Evolutionary conservation across 2,797 vertebrate genomes (phyloP).

Genomic region (Limosa lapponica): DNA sequence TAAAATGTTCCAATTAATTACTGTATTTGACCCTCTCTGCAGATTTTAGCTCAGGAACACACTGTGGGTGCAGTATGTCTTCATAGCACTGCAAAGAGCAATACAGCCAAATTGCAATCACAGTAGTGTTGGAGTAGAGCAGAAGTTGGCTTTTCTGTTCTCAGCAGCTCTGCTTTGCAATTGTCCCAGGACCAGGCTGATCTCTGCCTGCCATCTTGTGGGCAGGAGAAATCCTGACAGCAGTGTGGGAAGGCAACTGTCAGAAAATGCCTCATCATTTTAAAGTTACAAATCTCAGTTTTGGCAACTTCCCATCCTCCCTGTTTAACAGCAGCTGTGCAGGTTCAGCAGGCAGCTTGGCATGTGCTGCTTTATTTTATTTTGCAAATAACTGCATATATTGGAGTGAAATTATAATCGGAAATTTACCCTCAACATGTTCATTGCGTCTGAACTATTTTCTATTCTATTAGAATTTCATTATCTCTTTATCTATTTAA

Average conservation of each 20-base stretch:
- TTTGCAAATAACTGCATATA: not conserved
- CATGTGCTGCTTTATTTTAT: not conserved
- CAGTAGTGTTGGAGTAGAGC: slow-evolving; percentile 38
- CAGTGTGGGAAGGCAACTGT: not conserved
- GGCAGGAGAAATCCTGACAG: slow-evolving; percentile 42
- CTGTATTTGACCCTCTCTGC: slow-evolving; percentile 6
- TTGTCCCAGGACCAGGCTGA: slow-evolving; percentile 31
- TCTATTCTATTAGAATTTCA: not conserved
- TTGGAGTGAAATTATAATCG: not conserved
- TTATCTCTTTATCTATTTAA: not conserved
- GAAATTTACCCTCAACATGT: not conserved
- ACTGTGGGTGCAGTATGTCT: slow-evolving; percentile 39
- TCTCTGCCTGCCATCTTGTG: slow-evolving; percentile 81
- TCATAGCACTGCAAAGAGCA: slow-evolving; percentile 46
- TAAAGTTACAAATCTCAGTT: not conserved
- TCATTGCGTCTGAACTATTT: not conserved
- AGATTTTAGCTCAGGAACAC: slow-evolving; percentile 44
- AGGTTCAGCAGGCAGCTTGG: not conserved
- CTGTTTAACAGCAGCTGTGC: not conserved
- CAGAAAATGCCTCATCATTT: not conserved
- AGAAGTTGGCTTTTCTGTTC: not conserved
- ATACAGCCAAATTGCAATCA: slow-evolving; percentile 53
- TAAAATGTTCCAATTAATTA: slow-evolving; percentile 21
- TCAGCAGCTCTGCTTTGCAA: not conserved
- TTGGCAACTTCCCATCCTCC: not conserved